Conservation (phyloP, 1,140 invertebrate species). For the Drosophila ohnishii region DNA sequence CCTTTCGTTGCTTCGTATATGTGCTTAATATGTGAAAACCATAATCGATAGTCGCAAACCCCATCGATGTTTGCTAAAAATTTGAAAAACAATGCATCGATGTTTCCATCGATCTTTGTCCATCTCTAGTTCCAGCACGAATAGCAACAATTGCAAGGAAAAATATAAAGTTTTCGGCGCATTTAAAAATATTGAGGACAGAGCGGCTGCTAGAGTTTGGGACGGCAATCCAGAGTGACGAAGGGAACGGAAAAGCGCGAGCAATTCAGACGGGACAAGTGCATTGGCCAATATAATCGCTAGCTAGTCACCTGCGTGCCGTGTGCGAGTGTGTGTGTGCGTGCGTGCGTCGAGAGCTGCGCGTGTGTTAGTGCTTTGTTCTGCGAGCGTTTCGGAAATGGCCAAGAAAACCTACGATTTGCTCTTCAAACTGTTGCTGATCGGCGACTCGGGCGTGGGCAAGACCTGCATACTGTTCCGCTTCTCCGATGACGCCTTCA, state of each 20-base stretch:
- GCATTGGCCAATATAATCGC: conserved; percentile 29
- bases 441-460: conserved; percentile 98
- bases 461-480: conserved; percentile 99
- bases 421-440: conserved; percentile 98
- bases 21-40: not conserved
- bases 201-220: not conserved
- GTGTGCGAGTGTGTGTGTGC: conserved; percentile 33
- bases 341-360: conserved; percentile 42
- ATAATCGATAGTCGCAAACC: not conserved
- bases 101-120: conserved; percentile 4
- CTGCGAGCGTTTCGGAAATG: conserved; percentile 85
- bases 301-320: conserved; percentile 38
- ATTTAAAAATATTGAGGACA: conserved; percentile 6
- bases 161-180: conserved; percentile 28
- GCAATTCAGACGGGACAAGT: not conserved
- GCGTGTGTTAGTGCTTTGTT: conserved; percentile 63
- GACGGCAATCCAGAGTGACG: not conserved
- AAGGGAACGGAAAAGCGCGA: not conserved
- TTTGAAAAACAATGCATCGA: not conserved
- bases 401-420: conserved; percentile 99
- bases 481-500: conserved; percentile 99
- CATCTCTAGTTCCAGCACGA: conserved; percentile 26
- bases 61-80: not conserved
- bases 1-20: too few relatives aligned
- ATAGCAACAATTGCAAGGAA: conserved; percentile 34